phyloP scores from a whole-genome alignment of 1,140 invertebrate species.

The Coelopa frigida region DNA sequence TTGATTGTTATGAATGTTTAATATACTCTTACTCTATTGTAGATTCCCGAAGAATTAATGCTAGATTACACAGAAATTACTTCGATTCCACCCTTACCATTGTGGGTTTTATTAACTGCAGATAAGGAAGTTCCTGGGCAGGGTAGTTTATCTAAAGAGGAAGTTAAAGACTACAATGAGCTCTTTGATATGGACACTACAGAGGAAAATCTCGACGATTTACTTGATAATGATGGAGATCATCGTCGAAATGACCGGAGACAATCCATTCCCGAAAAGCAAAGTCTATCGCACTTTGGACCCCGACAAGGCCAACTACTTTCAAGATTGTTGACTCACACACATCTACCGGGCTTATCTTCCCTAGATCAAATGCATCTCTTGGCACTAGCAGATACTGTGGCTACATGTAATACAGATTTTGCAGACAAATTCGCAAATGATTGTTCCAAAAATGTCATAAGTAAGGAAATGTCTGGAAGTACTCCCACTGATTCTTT shows the following conservation, averaged over 20 bases:
- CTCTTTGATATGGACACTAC: constrained; percentile 73
- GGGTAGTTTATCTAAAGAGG: constrained; percentile 46
- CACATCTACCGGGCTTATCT: constrained; percentile 91
- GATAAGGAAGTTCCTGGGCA: constrained; percentile 72
- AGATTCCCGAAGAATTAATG: constrained; percentile 75
- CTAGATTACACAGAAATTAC: constrained; percentile 94
- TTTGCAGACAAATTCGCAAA: constrained; percentile 77
- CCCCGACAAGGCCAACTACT: constrained; percentile 69
- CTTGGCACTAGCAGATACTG: constrained; percentile 93
- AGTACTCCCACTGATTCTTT: constrained; percentile 68
- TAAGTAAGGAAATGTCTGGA: constrained; percentile 61
- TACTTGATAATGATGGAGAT: constrained; percentile 61
- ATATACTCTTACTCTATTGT: constrained; percentile 10
- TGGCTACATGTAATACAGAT: constrained; percentile 85
- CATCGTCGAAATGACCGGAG: constrained; percentile 55
- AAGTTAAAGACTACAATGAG: constrained; percentile 73
- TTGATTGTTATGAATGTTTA: constrained; percentile 2
- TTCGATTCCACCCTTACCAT: constrained; percentile 90
- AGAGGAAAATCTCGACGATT: constrained; percentile 76
- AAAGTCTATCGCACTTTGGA: constrained; percentile 73
- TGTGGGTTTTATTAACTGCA: constrained; percentile 91
- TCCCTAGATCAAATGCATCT: constrained; percentile 99
- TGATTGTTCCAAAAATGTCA: constrained; percentile 64
- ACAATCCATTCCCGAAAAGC: constrained; percentile 60
- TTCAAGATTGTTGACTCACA: constrained; percentile 87